Base-by-base conservation (phyloP, 2,888 invertebrate genomes). In the Acanthococcus lagerstroemiae region DNA sequence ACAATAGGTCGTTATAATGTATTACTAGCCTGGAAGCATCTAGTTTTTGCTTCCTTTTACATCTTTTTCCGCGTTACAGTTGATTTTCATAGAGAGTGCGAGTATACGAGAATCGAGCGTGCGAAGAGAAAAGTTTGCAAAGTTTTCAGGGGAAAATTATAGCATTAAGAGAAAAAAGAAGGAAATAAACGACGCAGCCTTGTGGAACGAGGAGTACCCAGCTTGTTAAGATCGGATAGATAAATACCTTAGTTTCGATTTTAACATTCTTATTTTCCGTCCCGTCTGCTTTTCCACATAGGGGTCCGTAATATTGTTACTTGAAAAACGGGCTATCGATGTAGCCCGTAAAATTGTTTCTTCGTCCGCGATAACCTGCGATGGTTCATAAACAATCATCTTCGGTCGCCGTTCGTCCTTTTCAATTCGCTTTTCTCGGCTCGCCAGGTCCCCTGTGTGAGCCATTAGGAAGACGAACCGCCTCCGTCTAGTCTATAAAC, bases 181-280 rank as follows among this genome's bases (percentile, higher is more conserved):
- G 58, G 44, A 58, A 58, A 58, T 58, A 58, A 58, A 58, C 58
- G 58, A 46, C 58, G 58, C 58, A 58, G 46, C 26, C 45, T 58
- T n/a, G 58, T 58, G 45, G 58, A 58, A 58, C 58, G 46, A 19
- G 58, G 58, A 58, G 58, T 58, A 58, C 45, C 58, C 58, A 58
- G 58, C 58, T 58, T 58, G 58, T 58, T 58, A 58, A 58, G 58
- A 58, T 58, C 45, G 46, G 58, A 58, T 58, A 58, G 58, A 58
- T 58, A 58, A 58, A 58, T 58, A 58, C 58, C 58, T 58, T 58
- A 58, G 58, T 58, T 58, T 46, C 58, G 58, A 58, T 58, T 58
- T 58, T 58, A 58, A 58, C 58, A 58, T 58, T 58, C 58, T 58
- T 58, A 58, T 58, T 58, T 58, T 58, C 58, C 58, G 26, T 58